Conservation (phyloP, 2,797 vertebrate species). For the Pampus argenteus region DNA sequence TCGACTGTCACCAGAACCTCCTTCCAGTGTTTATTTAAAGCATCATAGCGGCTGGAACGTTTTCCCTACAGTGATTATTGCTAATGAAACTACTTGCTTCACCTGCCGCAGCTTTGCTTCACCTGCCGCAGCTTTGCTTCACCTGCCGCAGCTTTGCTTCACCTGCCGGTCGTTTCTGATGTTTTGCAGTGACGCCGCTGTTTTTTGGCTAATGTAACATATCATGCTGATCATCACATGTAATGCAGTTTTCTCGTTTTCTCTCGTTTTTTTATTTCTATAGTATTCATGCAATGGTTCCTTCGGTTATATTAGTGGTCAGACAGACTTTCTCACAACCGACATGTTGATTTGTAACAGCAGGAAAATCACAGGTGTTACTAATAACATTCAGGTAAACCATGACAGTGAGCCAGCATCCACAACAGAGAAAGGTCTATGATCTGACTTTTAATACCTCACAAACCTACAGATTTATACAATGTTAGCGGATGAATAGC, state of each 20-base stretch:
- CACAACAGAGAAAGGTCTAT: background rate
- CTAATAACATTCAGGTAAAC: too few relatives aligned
- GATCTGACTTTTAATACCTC: background rate
- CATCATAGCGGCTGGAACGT: conserved; percentile 39
- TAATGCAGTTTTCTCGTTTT: conserved; percentile 18
- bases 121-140: conserved; percentile 10
- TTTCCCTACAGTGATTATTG: conserved; percentile 28
- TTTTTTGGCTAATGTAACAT: conserved; percentile 27
- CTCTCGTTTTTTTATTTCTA: background rate
- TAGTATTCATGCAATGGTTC: background rate
- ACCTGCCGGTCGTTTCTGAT: conserved; percentile 9
- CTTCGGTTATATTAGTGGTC: too few relatives aligned
- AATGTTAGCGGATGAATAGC: background rate
- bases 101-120: conserved; percentile 23
- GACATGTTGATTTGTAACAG: too few relatives aligned
- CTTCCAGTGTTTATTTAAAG: conserved; percentile 43
- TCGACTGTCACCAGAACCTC: conserved; percentile 24
- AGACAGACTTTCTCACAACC: too few relatives aligned
- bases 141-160: conserved; percentile 21
- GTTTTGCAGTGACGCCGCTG: conserved; percentile 28
- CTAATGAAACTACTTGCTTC: conserved; percentile 48
- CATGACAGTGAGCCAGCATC: too few relatives aligned
- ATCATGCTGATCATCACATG: conserved; percentile 27
- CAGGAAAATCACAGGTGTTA: too few relatives aligned
- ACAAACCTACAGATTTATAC: background rate